Base-by-base conservation (phyloP, 2,113 vertebrate genomes). In the Protomyctophum bolini region DNA sequence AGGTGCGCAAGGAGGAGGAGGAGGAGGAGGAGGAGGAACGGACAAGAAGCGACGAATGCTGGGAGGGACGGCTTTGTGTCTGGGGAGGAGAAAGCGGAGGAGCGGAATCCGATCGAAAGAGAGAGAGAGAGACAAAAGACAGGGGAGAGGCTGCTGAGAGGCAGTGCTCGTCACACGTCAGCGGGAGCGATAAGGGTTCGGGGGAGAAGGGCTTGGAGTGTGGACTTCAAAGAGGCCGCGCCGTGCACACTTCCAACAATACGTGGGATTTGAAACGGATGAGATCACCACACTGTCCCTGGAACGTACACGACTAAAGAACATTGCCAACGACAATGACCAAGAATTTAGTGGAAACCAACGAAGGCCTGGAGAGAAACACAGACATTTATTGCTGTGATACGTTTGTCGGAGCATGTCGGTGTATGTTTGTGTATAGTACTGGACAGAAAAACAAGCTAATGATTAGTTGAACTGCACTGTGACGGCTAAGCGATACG, bases 131-230 rank as follows among this genome's bases (percentile, higher is more conserved):
- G 80, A 61, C 60, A 52, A 45, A 41, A 74, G 70, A 59, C 56
- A 51, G 45, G 47, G 51, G 70, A 61, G 77, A 75, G 78, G 52
- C 80, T 8, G 79, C 82, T 73, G 66, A 89, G 76, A 87, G 81
- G 86, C 84, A 84, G 86, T 84, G 75, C 87, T 90, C 83, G 88
- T 73, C 85, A 76, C 84, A 85, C 86, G 86, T 89, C 86, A 86
- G 82, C 83, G 76, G 81, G 82, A 86, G 82, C 72, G 88, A 91
- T 88, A 91, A 88, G 88, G 85, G 88, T 81, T 85, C 73, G 76
- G 80, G 33, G 72, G 81, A 87, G 83, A 75, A 84, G 75, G 87
- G 79, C 86, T 90, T 91, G 85, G 90, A 90, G 88, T 90, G 81
- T 73, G 84, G 85, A 88, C 87, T 89, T 92, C 86, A 89, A 91